Base-by-base conservation (phyloP, 2,113 vertebrate genomes). In the Epinephelus moara region DNA sequence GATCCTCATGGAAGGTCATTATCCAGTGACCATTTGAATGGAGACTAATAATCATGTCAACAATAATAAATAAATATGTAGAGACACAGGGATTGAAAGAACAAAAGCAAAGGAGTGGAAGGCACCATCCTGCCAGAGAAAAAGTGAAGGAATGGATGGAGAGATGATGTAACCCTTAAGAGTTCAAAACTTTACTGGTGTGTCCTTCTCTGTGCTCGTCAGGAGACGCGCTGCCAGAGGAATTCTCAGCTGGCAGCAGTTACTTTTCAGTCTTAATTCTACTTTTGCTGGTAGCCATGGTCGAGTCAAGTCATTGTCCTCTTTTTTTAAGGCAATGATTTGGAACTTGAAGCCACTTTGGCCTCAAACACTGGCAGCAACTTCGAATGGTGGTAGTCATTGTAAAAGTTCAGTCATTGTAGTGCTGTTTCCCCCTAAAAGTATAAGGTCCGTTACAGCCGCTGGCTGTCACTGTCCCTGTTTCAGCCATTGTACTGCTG, bases 401-500 rank as follows among this genome's bases (percentile, higher is more conserved):
- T 30, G 40, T 37, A 40, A 59, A 40, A 40, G n/a, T 27, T 80
- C 50, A 80, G 73, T 74, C 52, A 15, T 0, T 55, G 57, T 27
- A 57, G 71, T 66, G 56, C 80, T 52, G 50, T 52, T 69, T 64
- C n/a, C 23, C 42, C 33, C 47, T 19, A 21, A 23, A 50, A 59
- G 6, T 17, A 25, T 1, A 42, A 60, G 7, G 50, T 75, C 60
- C 2, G 10, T 59, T 37, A 49, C 52, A 14, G 64, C 30, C 1
- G 4, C 0, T 2, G 19, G 23, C 52, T 1, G 27, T 17, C 10
- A 6, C 1, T 0, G 9, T 33, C 40, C n/a, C 23, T 0, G 14
- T 23, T 80, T 99, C 96, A 99, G 90, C 97, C 97, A 0, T 97
- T 97, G 89, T 97, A 99, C 84, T 99, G 97, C 91, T 98, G 98